Base-by-base conservation (phyloP, 2,113 vertebrate species). In the Tursiops truncatus region DNA sequence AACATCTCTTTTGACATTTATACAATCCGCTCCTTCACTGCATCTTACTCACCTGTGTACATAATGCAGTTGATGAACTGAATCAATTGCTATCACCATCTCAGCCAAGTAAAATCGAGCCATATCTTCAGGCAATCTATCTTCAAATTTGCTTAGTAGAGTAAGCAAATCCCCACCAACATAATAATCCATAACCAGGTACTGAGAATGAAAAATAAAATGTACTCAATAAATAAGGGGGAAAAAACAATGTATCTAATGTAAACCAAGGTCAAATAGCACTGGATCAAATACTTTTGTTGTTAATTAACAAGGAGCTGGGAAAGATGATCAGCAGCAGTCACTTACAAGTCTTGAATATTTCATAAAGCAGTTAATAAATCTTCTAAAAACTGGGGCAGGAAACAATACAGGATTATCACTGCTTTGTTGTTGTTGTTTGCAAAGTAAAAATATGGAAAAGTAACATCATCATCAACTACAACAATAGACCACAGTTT, bases 101-200 rank as follows among this genome's bases (percentile, higher is more conserved):
- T 99, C 99, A 53, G 99, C 99, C 98, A 99, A 98, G 98, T 99
- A 99, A 98, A 99, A 99, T 56, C 99, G 99, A 97, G 99, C 99
- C 99, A 99, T 99, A 44, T 99, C 99, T 98, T 99, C 99, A 12
- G 99, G 99, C 63, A 99, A 98, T 73, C 99, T 99, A 97, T 99
- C 99, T 98, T 99, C 99, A 98, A 99, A 99, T 98, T 99, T 99
- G 98, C 99, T 99, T 96, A 99, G 99, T 98, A 99, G 98, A 2
- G 99, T 99, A 96, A 99, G 99, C 96, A 99, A 99, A 98, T 99
- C 99, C 65, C 99, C 99, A 85, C 99, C 99, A 98, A 99, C 99
- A 17, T 99, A 99, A 98, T 99, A 99, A 99, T 99, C 99, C 99
- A 99, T 99, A 98, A 99, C 99, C 98, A 99, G 98, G 98, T 99